phyloP scores from a whole-genome alignment of 2,888 invertebrate species.

The Eupsilia transversa region DNA sequence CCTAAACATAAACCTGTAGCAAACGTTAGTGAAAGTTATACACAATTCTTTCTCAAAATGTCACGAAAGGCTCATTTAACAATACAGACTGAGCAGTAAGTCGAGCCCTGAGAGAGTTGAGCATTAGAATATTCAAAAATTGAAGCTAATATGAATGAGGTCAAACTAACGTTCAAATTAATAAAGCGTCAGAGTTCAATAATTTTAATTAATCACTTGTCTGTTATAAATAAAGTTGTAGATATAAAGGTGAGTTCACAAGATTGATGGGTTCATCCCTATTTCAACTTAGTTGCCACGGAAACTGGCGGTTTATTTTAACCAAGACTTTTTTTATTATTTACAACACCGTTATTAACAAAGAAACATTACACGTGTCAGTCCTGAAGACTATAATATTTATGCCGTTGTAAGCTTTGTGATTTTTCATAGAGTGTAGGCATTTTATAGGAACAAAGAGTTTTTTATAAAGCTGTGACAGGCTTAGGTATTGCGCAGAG shows the following conservation, averaged over 20 bases:
- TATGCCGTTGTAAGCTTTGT: neutral
- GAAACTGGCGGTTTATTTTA: constrained; percentile 13
- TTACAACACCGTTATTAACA: neutral
- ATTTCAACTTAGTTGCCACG: constrained; percentile 22
- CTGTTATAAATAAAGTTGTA: constrained; percentile 31
- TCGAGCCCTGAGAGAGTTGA: constrained; percentile 1
- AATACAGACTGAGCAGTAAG: constrained; percentile 1
- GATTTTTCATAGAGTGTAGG: constrained; percentile 8
- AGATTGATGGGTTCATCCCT: constrained; percentile 28
- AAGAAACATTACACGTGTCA: neutral
- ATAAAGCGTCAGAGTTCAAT: constrained; percentile 14
- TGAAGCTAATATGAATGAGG: constrained; percentile 16
- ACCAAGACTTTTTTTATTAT: constrained; percentile 4
- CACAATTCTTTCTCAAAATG: constrained; percentile 7
- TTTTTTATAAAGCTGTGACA: constrained; percentile 50
- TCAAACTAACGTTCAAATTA: constrained; percentile 18
- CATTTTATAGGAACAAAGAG: constrained; percentile 33
- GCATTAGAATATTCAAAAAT: constrained; percentile 31
- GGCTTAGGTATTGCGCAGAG: constrained; percentile 57
- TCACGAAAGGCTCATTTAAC: constrained; percentile 11
- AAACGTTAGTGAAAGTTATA: constrained; percentile 11
- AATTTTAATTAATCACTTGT: constrained; percentile 45
- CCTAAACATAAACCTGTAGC: neutral
- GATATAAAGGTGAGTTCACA: constrained; percentile 28
- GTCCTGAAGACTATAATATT: neutral